phyloP scores from a whole-genome alignment of 2,888 invertebrate species.

The Junonia oenone region DNA sequence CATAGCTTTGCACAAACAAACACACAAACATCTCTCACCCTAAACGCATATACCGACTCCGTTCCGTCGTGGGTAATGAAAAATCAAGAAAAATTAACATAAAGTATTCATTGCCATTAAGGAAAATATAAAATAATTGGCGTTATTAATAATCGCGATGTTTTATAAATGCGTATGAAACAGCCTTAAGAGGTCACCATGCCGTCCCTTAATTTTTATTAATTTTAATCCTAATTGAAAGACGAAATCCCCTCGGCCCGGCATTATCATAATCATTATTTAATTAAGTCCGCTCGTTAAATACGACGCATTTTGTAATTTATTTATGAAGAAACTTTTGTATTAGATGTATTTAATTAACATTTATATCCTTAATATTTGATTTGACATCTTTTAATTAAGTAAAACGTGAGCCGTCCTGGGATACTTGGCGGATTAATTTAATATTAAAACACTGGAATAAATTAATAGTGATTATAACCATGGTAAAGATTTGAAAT shows the following conservation, averaged over 20 bases:
- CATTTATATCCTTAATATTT: background rate
- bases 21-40: too few relatives aligned
- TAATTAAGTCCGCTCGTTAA: constrained; percentile 8
- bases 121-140: background rate
- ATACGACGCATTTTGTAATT: background rate
- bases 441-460: background rate
- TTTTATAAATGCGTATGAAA: constrained; percentile 1
- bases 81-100: too few relatives aligned
- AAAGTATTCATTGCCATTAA: too few relatives aligned
- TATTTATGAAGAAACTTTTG: background rate
- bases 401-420: background rate
- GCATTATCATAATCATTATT: constrained; percentile 19
- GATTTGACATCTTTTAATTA: background rate
- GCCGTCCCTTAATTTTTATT: constrained; percentile 26
- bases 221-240: constrained; percentile 30
- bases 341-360: background rate
- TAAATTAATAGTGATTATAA: too few relatives aligned
- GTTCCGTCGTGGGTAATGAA: too few relatives aligned
- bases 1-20: too few relatives aligned
- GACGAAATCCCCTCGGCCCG: constrained; percentile 15
- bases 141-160: background rate
- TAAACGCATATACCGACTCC: too few relatives aligned
- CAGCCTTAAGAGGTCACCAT: constrained; percentile 2
- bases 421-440: background rate
- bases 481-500: too few relatives aligned